These are phyloP conservation scores for Trematomus loennbergii DNA, from an alignment of 2,113 vertebrate species.

Conservation along the genomic window DNA sequence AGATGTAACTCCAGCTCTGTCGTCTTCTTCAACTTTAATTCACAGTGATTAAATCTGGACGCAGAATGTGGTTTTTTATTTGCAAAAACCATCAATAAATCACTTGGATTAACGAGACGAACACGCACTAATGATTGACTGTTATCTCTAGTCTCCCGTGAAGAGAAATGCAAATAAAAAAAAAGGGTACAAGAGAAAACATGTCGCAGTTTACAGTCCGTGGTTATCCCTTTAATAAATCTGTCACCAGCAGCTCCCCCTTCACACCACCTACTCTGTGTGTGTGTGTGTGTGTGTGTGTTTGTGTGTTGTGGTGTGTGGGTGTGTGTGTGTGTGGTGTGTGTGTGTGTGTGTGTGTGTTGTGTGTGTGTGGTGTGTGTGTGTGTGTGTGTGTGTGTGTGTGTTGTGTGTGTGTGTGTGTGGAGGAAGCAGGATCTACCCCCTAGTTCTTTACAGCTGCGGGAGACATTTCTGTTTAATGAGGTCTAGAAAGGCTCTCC, in stretches of 20 bases:
- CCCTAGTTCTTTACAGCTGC: slow-evolving; percentile 66
- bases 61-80: background rate
- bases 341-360: too few species aligned
- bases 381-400: slow-evolving; percentile 18
- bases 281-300: slow-evolving; percentile 20
- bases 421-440: slow-evolving; percentile 59
- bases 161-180: background rate
- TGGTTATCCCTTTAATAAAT: slow-evolving; percentile 50
- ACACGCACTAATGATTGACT: too few species aligned
- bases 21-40: background rate
- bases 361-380: slow-evolving; percentile 22
- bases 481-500: slow-evolving; percentile 68
- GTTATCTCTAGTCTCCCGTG: background rate
- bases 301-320: too few species aligned
- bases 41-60: background rate
- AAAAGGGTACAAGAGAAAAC: background rate
- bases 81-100: background rate
- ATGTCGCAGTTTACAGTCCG: slow-evolving; percentile 19
- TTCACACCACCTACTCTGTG: slow-evolving; percentile 50
- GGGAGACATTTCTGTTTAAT: slow-evolving; percentile 70
- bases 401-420: slow-evolving; percentile 19
- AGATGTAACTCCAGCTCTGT: background rate
- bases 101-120: background rate
- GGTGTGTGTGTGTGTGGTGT: too few species aligned
- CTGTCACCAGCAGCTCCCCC: slow-evolving; percentile 43